Evolutionary conservation across 2,888 invertebrate genomes (phyloP).

Genomic region (Heliconius sara): DNA sequence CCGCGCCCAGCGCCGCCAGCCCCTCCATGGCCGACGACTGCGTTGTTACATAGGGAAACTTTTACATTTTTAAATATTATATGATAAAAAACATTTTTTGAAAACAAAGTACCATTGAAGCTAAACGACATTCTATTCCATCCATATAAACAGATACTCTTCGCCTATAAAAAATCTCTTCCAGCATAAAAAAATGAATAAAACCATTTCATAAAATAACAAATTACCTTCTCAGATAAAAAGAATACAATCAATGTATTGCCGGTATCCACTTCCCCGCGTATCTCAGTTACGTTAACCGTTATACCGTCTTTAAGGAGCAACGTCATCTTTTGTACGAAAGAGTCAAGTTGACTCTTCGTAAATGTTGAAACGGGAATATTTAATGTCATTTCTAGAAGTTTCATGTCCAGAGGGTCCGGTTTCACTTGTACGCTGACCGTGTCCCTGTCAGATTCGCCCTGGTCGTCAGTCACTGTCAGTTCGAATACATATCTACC

Average conservation of each 20-base stretch:
- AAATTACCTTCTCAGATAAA: constrained; percentile 82
- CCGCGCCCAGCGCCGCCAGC: constrained; percentile 53
- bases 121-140: too few species aligned
- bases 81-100: too few species aligned
- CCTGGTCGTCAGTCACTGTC: constrained; percentile 96
- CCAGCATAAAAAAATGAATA: background rate
- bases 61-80: too few species aligned
- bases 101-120: too few species aligned
- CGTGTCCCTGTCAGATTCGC: constrained; percentile 91
- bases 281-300: constrained; percentile 83
- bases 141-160: too few species aligned
- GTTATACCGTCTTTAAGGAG: constrained; percentile 89
- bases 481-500: constrained; percentile 95
- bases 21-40: constrained; percentile 68
- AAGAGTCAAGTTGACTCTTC: constrained; percentile 87
- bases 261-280: constrained; percentile 84
- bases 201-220: background rate
- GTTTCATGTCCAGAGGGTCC: constrained; percentile 89
- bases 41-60: too few species aligned
- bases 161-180: too few species aligned
- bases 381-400: constrained; percentile 92
- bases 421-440: constrained; percentile 92
- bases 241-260: constrained; percentile 88
- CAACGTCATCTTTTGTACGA: constrained; percentile 91
- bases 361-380: constrained; percentile 85